Evolutionary conservation across 2,888 invertebrate species (phyloP).

Genomic region (Scelioninae gen. 1): DNA sequence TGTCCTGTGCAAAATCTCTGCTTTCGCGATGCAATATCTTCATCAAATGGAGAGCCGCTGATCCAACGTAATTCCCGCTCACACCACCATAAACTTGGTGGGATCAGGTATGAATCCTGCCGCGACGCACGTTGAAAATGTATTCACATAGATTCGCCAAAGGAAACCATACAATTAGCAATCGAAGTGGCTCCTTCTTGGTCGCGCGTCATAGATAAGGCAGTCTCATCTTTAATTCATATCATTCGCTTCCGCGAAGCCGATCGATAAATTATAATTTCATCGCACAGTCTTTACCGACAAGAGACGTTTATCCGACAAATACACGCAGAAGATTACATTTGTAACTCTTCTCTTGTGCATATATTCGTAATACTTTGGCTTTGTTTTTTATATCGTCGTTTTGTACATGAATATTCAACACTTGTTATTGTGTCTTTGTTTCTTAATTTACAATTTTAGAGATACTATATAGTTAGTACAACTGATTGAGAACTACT

Average conservation of each 20-base stretch:
- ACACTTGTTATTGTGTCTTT: neutral
- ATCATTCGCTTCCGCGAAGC: slow-evolving; percentile 81
- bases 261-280: slow-evolving; percentile 84
- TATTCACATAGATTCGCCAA: slow-evolving; percentile 65
- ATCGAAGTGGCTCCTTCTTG: slow-evolving; percentile 79
- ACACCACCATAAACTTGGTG: slow-evolving; percentile 58
- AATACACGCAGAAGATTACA: slow-evolving; percentile 75
- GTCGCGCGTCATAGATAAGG: slow-evolving; percentile 74
- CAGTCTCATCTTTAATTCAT: slow-evolving; percentile 84
- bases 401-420: neutral
- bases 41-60: slow-evolving; percentile 46
- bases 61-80: slow-evolving; percentile 57
- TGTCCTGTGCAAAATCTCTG: slow-evolving; percentile 15
- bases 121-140: slow-evolving; percentile 66
- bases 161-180: slow-evolving; percentile 80
- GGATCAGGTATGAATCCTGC: slow-evolving; percentile 60
- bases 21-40: slow-evolving; percentile 43
- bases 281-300: slow-evolving; percentile 76
- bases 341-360: slow-evolving; percentile 73
- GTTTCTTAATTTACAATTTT: neutral
- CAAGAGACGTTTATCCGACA: slow-evolving; percentile 79
- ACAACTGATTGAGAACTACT: neutral
- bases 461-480: neutral
- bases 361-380: neutral
- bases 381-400: neutral